These are phyloP conservation scores for Campylomormyrus numenius DNA, from an alignment of 2,113 vertebrate genomes.

Conservation along the genomic window DNA sequence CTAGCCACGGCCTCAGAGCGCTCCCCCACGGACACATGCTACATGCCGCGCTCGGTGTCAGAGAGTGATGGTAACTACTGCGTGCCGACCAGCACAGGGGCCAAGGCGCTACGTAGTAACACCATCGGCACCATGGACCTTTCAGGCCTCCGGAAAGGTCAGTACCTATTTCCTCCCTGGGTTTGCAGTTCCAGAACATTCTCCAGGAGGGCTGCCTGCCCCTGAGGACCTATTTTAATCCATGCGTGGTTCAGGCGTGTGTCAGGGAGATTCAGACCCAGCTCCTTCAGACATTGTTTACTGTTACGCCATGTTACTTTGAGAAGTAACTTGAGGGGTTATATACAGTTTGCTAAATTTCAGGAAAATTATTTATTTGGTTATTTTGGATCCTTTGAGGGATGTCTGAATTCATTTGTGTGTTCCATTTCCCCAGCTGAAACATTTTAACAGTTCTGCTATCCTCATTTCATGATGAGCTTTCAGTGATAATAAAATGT, in stretches of 20 bases:
- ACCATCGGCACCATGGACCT: conserved; percentile 83
- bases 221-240: background rate
- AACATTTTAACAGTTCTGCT: background rate
- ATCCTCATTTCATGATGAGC: background rate
- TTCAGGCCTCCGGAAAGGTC: conserved; percentile 82
- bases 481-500: background rate
- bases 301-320: background rate
- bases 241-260: background rate
- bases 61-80: conserved; percentile 85
- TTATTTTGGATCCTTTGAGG: background rate
- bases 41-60: conserved; percentile 68
- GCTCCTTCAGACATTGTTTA: background rate
- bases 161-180: conserved; percentile 24
- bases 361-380: background rate
- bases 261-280: background rate
- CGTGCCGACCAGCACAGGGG: conserved; percentile 63
- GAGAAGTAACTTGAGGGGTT: background rate
- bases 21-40: conserved; percentile 78
- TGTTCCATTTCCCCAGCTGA: background rate
- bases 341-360: background rate
- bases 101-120: conserved; percentile 76
- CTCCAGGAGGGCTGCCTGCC: background rate
- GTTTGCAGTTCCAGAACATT: background rate
- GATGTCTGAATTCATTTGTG: background rate
- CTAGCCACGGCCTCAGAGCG: conserved; percentile 64